Conservation (phyloP, 2,888 invertebrate species). For the Lepidonotus clava region DNA sequence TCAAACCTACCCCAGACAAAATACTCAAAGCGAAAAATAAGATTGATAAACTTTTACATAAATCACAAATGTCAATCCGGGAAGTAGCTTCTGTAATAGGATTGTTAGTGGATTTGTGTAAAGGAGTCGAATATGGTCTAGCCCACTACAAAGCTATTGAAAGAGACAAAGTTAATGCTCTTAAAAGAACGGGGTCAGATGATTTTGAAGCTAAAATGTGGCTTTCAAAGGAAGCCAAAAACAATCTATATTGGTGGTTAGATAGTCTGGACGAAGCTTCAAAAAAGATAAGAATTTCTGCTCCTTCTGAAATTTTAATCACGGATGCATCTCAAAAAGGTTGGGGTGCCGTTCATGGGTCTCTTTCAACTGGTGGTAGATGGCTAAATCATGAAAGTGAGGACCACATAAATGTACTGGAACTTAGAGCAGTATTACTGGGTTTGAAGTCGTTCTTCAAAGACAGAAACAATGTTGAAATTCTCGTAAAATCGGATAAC, state of each 20-base stretch:
- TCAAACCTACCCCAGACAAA: neutral
- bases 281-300: neutral
- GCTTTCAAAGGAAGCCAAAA: neutral
- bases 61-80: too few species aligned
- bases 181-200: neutral
- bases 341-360: neutral
- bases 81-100: neutral
- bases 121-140: neutral
- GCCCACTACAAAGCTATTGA: neutral
- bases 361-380: neutral
- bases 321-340: neutral
- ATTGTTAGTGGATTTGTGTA: neutral
- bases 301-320: neutral
- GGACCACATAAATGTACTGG: slow-evolving; percentile 1
- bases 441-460: neutral
- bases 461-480: too few species aligned
- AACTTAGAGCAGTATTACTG: neutral
- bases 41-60: too few species aligned
- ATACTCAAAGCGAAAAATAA: neutral
- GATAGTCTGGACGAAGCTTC: neutral
- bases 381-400: neutral
- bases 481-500: too few species aligned
- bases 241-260: neutral
- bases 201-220: neutral
- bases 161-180: neutral